Evolutionary conservation across 1,140 invertebrate species (phyloP).

Genomic region (Nasonia vitripennis): DNA sequence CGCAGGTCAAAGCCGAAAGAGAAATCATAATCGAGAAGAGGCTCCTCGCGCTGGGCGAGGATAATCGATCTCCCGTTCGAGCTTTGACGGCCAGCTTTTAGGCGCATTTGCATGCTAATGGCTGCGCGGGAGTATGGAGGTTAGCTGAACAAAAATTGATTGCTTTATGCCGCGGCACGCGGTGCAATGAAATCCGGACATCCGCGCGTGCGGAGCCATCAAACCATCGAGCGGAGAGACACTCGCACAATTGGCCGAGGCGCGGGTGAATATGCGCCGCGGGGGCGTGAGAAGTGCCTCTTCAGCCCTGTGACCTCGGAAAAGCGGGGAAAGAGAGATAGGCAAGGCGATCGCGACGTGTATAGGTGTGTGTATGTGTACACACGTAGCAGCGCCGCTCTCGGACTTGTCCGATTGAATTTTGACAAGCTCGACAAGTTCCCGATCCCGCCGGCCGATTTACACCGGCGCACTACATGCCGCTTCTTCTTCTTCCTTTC

Average conservation of each 20-base stretch:
- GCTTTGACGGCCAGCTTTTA: neutral
- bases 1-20: neutral
- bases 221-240: constrained; percentile 10
- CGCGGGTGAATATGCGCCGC: constrained; percentile 55
- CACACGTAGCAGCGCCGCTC: constrained; percentile 46
- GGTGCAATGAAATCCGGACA: neutral
- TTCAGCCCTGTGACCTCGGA: constrained; percentile 36
- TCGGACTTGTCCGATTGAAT: constrained; percentile 71
- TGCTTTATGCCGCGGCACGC: neutral
- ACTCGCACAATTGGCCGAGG: neutral
- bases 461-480: constrained; percentile 49
- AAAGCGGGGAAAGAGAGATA: constrained; percentile 6
- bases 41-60: neutral
- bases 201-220: neutral
- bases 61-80: constrained; percentile 1
- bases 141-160: neutral
- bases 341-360: constrained; percentile 37
- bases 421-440: constrained; percentile 73
- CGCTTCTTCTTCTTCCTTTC: neutral
- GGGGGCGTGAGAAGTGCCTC: constrained; percentile 75
- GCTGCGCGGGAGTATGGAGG: neutral
- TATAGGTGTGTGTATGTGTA: constrained; percentile 29
- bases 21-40: constrained; percentile 28
- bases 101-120: neutral
- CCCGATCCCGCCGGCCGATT: constrained; percentile 65